A percentile compares a stretch with the other conserved stretches of the same genome.
phyloP scores from a whole-genome alignment of 2,888 invertebrate species.

The Clunio marinus region DNA sequence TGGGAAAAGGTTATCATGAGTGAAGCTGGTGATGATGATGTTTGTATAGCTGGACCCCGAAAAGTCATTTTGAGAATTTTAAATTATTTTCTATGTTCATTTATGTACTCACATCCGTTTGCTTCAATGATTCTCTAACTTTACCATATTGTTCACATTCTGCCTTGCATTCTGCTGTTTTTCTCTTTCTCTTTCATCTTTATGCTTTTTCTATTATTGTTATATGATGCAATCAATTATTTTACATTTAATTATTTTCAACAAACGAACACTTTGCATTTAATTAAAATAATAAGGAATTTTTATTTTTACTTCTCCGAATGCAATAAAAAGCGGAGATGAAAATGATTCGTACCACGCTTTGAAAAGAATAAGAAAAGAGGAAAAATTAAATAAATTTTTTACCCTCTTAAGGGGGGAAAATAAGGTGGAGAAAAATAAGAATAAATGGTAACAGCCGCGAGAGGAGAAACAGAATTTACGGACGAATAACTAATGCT shows the following conservation, averaged over 20 bases:
- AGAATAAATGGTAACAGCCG: too few relatives aligned
- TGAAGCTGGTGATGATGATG: neutral
- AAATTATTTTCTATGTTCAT: neutral
- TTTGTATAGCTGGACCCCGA: slow-evolving; percentile 14
- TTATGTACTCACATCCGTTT: slow-evolving; percentile 27
- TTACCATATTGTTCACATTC: slow-evolving; percentile 33
- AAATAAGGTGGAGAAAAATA: too few relatives aligned
- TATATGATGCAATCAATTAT: slow-evolving; percentile 33
- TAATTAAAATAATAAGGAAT: slow-evolving; percentile 2
- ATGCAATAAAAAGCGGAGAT: neutral
- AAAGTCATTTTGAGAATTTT: slow-evolving; percentile 31
- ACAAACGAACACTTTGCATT: slow-evolving; percentile 9
- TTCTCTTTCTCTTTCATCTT: neutral
- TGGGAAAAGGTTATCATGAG: slow-evolving; percentile 29
- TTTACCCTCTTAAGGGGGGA: neutral
- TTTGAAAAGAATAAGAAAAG: neutral
- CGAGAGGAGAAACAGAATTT: too few relatives aligned
- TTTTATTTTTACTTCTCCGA: neutral
- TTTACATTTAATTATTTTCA: slow-evolving; percentile 32
- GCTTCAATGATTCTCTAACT: neutral
- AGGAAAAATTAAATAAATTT: neutral
- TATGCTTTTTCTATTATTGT: too few relatives aligned
- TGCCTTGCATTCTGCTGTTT: neutral
- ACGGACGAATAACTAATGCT: too few relatives aligned
- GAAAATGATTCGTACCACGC: neutral